Evolutionary conservation across 2,888 invertebrate genomes (phyloP), one percentile per base, ranked within the genome.

Genomic region (Phymatocera aterrima): DNA sequence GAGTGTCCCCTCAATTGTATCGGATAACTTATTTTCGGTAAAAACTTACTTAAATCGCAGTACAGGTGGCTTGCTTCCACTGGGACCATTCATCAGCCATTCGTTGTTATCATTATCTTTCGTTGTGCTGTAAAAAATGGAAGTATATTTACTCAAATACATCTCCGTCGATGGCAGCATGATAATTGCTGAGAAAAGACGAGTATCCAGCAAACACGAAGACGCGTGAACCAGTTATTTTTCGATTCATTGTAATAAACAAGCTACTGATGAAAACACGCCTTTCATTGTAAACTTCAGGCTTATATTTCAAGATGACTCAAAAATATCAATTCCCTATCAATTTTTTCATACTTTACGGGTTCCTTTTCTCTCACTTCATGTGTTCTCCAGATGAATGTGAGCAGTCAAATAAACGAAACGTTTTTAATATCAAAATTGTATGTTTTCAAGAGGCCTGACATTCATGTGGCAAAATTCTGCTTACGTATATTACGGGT

Each of bases 31-130:
- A 18, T 21, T 64, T 15, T 18, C 18, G 3, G 34, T 72, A 79
- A 28, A 12, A 18, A 85, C 90, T 84, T 80, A 90, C 90, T 89
- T 90, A 84, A 90, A 90, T 78, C 88, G 87, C 72, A 90, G 81
- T 79, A 89, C 82, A 54, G 89, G 84, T 34, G 86, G 82, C 79
- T 90, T 90, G 80, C 83, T 88, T 72, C 88, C 87, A 75, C 80
- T 84, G 77, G 89, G 86, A 77, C 88, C 86, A 81, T 81, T 87
- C 78, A 90, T 80, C 60, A 90, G 82, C 90, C 90, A 90, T 79
- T 90, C 90, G 83, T 86, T 90, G 78, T 82, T 80, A 79, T 81
- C 86, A 40, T 81, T 85, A 65, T 88, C 86, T 77, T 87, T 87
- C 79, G 87, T 84, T 84, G 86, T 82, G 78, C 90, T 90, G 82